Conservation (phyloP, 2,888 invertebrate genomes). For the Megamerina dolium region DNA sequence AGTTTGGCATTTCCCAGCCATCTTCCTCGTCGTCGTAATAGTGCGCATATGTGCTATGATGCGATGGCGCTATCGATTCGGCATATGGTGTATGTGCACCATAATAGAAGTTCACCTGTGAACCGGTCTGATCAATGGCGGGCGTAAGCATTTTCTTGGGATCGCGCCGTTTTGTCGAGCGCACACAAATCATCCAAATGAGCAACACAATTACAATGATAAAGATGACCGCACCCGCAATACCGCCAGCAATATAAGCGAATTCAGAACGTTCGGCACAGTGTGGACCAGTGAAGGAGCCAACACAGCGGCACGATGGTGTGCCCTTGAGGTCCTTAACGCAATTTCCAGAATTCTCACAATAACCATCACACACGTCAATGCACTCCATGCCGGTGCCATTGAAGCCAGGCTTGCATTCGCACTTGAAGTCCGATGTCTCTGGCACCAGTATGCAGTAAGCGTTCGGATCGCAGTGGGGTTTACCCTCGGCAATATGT, state of each 20-base stretch:
- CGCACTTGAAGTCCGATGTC: slow-evolving; percentile 80
- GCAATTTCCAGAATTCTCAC: slow-evolving; percentile 86
- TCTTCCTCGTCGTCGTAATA: slow-evolving; percentile 95
- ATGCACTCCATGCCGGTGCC: slow-evolving; percentile 75
- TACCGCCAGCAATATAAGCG: slow-evolving; percentile 90
- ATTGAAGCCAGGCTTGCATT: slow-evolving; percentile 90
- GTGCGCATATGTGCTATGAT: slow-evolving; percentile 92
- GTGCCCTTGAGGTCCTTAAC: slow-evolving; percentile 76
- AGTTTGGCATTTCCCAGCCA: slow-evolving; percentile 97
- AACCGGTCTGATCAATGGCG: slow-evolving; percentile 85
- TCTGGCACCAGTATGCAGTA: slow-evolving; percentile 79
- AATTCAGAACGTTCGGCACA: slow-evolving; percentile 91
- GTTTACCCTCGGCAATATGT: slow-evolving; percentile 65
- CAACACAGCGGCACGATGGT: slow-evolving; percentile 82
- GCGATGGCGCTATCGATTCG: slow-evolving; percentile 90
- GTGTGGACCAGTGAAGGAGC: slow-evolving; percentile 85
- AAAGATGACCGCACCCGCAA: slow-evolving; percentile 88
- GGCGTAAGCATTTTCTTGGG: slow-evolving; percentile 86
- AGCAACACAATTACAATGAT: slow-evolving; percentile 87
- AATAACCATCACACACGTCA: slow-evolving; percentile 79
- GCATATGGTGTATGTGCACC: slow-evolving; percentile 93
- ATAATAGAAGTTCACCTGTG: slow-evolving; percentile 93
- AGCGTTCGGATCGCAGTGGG: slow-evolving; percentile 82
- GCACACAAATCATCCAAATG: slow-evolving; percentile 96
- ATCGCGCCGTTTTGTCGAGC: slow-evolving; percentile 80